Evolutionary conservation across 2,797 vertebrate genomes (phyloP), one percentile per base, ranked within the genome.

Genomic region (Sebastes ruberrimus): DNA sequence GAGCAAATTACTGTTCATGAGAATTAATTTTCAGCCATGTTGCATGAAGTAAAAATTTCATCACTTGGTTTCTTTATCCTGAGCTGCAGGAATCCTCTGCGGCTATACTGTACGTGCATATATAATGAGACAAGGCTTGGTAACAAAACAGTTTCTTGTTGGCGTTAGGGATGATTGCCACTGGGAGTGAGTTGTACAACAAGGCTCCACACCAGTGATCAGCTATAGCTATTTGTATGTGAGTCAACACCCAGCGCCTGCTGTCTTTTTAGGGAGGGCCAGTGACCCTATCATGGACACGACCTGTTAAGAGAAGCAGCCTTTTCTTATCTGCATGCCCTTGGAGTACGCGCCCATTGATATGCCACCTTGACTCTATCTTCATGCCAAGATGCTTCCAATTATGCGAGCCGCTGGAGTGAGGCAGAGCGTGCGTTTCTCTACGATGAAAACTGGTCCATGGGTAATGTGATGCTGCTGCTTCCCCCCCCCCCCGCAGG

Each of bases 371-470:
- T 95, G 94, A 93, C 94, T 94, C 90, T 96, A 95, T 95, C 94
- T 95, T 94, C 94, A 95, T 95, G 95, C 93, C 94, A 94, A 96
- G 91, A 94, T 88, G 93, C 94, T 95, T 96, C 94, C 95, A 96
- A 96, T 96, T 96, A 96, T 95, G 91, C 92, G 89, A 95, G 90
- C 84, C 90, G 89, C 89, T 95, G 94, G 90, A 95, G 95, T 94
- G 95, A 95, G 93, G 94, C 94, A 90, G 92, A 93, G 93, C 94
- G 83, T 94, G 88, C 83, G 81, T 91, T 94, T 94, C 85, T 91
- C 84, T 90, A 87, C 90, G 61, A 92, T 90, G 87, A 93, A 95
- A 91, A 94, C 85, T 53, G 89, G 89, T 94, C 92, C 81, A 84
- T 91, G 86, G 90, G 88, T 94, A 94, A 95, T 94, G 87, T 90